Conservation (phyloP, 2,113 vertebrate genomes). For the Eulemur macaco region DNA sequence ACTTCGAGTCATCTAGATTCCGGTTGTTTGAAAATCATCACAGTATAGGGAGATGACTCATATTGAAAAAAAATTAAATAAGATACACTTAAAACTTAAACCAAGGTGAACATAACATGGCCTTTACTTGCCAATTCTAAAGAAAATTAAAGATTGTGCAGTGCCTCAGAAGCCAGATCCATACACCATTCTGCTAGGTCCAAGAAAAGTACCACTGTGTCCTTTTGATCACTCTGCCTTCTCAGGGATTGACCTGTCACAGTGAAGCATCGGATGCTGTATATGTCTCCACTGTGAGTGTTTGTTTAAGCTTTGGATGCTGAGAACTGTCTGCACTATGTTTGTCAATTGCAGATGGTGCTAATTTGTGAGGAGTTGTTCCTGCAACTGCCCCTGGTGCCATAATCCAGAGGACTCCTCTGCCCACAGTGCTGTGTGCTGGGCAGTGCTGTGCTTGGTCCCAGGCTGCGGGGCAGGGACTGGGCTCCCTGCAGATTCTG, state of each 20-base stretch:
- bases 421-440: neutral
- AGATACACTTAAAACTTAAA: neutral
- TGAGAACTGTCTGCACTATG: neutral
- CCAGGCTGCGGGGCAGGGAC: neutral
- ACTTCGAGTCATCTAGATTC: neutral
- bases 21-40: conserved; percentile 50
- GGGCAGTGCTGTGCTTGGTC: neutral
- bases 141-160: neutral
- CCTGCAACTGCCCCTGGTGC: neutral
- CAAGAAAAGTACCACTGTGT: rapidly evolving
- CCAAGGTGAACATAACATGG: neutral
- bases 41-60: conserved; percentile 36
- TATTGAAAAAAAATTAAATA: conserved; percentile 62
- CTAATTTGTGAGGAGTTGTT: neutral
- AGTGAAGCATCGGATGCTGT: rapidly evolving
- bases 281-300: rapidly evolving
- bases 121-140: neutral
- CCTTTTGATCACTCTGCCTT: neutral
- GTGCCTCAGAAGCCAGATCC: neutral
- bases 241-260: rapidly evolving
- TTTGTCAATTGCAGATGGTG: neutral
- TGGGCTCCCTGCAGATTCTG: neutral
- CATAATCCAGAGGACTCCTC: neutral
- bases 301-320: neutral
- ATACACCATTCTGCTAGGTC: rapidly evolving